Evolutionary conservation across 2,888 invertebrate species (phyloP).

Genomic region (Tenthredo scrophulariae): DNA sequence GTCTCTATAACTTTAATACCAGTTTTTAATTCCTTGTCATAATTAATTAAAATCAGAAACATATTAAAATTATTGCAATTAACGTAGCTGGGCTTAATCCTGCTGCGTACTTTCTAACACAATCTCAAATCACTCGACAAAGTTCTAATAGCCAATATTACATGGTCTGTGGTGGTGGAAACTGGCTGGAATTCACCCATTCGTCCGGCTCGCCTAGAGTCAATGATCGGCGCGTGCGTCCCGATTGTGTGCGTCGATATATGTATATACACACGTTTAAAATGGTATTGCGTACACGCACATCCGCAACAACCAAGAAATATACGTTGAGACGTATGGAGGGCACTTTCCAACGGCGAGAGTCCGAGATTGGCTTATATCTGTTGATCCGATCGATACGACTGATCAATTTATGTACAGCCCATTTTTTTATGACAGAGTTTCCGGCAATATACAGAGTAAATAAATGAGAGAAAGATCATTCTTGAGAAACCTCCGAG

Average conservation of each 20-base stretch:
- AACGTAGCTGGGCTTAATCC: background rate
- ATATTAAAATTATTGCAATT: background rate
- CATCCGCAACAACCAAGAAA: conserved; percentile 52
- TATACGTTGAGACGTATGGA: conserved; percentile 66
- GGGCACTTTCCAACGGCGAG: conserved; percentile 65
- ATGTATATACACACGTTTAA: background rate
- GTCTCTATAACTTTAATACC: background rate
- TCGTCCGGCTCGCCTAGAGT: conserved; percentile 48
- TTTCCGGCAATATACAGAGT: background rate
- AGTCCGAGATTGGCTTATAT: conserved; percentile 21
- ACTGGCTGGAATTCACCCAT: conserved; percentile 43
- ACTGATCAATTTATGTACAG: background rate
- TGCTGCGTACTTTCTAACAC: background rate
- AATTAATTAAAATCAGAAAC: background rate
- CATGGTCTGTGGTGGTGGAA: background rate
- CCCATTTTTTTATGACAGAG: background rate
- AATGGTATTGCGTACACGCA: conserved; percentile 51
- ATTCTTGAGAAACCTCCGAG: no score
- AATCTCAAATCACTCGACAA: background rate
- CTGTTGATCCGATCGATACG: conserved; percentile 45
- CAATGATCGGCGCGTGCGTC: conserved; percentile 52
- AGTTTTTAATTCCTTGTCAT: background rate
- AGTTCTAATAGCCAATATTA: background rate
- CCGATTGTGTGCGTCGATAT: conserved; percentile 52
- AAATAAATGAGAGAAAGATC: no score